These are phyloP conservation scores for Grammomys dolichurus DNA, from an alignment of 2,113 vertebrate genomes.

Conservation along the genomic window DNA sequence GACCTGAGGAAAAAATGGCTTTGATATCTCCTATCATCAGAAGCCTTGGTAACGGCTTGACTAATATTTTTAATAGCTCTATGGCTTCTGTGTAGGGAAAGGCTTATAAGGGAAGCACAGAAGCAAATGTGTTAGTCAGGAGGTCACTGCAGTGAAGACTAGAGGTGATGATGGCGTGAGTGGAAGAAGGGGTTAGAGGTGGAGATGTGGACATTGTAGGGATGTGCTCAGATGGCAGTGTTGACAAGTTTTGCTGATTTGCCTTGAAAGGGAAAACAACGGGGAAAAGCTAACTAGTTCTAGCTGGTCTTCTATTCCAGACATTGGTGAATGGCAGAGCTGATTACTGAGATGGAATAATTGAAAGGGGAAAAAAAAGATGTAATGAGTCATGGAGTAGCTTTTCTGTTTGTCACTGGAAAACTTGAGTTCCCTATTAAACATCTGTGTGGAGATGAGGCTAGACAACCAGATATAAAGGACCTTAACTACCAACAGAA, in stretches of 20 bases:
- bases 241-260: neutral
- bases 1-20: neutral
- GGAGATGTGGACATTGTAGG: neutral
- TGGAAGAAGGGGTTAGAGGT: neutral
- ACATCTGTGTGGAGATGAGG: neutral
- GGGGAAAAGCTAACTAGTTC: slow-evolving; percentile 22
- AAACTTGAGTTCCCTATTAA: neutral
- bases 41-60: slow-evolving; percentile 30
- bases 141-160: neutral
- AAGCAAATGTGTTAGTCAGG: neutral
- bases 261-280: neutral
- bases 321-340: neutral
- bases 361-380: neutral
- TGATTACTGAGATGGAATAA: neutral
- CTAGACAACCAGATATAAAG: neutral
- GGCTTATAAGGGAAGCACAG: neutral
- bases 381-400: neutral
- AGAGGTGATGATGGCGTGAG: neutral
- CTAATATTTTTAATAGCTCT: slow-evolving; percentile 8
- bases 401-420: neutral
- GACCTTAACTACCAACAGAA: slow-evolving; percentile 16
- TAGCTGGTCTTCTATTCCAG: neutral
- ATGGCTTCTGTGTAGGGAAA: neutral
- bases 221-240: neutral
- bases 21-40: neutral